phyloP scores from a whole-genome alignment of 2,113 vertebrate species.

The Prunella himalayana region DNA sequence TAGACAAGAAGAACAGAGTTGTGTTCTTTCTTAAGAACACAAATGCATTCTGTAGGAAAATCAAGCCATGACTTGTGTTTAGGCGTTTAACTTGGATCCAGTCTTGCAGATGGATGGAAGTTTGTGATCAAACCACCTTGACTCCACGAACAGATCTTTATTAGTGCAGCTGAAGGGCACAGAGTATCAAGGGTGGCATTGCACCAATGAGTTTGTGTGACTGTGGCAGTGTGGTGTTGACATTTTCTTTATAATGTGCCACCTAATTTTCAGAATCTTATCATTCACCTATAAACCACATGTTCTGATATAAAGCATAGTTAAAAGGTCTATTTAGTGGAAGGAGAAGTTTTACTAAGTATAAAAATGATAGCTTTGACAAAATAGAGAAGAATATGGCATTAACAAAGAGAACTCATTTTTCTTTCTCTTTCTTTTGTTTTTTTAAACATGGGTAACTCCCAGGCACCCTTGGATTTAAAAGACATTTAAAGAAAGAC shows the following conservation, averaged over 20 bases:
- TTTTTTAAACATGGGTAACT: neutral
- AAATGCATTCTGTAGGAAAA: neutral
- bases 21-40: neutral
- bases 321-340: neutral
- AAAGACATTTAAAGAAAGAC: constrained; percentile 33
- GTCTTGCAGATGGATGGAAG: neutral
- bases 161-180: neutral
- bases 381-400: neutral
- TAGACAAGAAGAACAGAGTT: neutral
- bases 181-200: neutral
- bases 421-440: neutral
- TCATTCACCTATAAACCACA: constrained; percentile 19
- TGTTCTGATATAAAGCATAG: neutral
- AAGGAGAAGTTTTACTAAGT: constrained; percentile 42
- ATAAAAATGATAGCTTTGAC: constrained; percentile 54
- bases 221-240: neutral
- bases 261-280: constrained; percentile 14
- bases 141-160: neutral
- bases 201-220: neutral
- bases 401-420: constrained; percentile 1
- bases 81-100: neutral
- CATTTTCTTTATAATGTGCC: neutral
- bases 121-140: neutral
- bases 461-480: neutral
- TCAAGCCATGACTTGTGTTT: neutral